These are phyloP conservation scores for Tenthredo notha DNA, from an alignment of 2,888 invertebrate species.

Conservation along the genomic window DNA sequence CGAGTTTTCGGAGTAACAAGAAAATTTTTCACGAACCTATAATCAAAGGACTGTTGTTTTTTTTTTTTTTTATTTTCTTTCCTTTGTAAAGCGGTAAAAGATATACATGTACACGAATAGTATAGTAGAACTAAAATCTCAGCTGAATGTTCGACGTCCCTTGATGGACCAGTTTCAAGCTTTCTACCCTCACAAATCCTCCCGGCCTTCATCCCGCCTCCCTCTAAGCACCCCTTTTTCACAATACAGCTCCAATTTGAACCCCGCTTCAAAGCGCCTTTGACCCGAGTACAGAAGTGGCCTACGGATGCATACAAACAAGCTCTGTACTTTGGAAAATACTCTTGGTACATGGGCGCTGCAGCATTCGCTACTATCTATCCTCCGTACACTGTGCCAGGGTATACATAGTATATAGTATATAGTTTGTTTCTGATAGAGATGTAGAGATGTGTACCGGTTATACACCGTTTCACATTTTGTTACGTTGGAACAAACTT, in stretches of 20 bases:
- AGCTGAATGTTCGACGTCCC: conserved; percentile 8
- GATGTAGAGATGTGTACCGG: neutral
- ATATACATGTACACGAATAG: neutral
- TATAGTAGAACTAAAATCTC: conserved; percentile 13
- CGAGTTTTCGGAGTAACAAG: neutral
- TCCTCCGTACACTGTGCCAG: neutral
- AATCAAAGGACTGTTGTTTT: neutral
- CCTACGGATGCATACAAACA: conserved; percentile 51
- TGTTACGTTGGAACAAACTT: conserved; percentile 59
- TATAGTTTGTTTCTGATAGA: conserved; percentile 6
- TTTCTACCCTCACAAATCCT: neutral
- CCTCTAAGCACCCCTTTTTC: conserved; percentile 23
- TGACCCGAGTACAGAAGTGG: conserved; percentile 34
- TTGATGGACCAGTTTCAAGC: conserved; percentile 33
- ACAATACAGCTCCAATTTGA: conserved; percentile 51
- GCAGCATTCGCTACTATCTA: conserved; percentile 12
- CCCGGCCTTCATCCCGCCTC: neutral
- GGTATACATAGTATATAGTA: neutral
- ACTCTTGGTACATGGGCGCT: conserved; percentile 23
- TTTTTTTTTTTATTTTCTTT: neutral
- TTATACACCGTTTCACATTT: conserved; percentile 17
- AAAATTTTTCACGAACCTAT: neutral
- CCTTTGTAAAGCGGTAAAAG: neutral
- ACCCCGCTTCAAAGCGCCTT: conserved; percentile 41
- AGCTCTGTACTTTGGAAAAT: conserved; percentile 44